phyloP scores from a whole-genome alignment of 1,140 invertebrate species.

The Panonychus citri region DNA sequence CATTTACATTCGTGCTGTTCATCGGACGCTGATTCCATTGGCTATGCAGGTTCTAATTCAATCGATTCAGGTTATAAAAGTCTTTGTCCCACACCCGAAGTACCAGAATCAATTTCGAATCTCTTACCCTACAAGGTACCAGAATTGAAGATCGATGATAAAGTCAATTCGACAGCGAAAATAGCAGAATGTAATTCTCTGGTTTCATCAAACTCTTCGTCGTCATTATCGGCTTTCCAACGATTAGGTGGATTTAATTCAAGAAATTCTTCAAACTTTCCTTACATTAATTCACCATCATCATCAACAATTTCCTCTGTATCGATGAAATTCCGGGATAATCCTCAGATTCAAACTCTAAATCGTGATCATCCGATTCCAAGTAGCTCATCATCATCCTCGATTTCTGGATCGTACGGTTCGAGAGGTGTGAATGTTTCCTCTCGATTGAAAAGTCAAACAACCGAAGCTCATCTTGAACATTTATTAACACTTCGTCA shows the following conservation, averaged over 20 bases:
- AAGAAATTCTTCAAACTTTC: too few relatives aligned
- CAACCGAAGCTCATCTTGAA: conserved; percentile 18
- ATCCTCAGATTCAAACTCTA: not conserved
- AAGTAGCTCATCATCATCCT: not conserved
- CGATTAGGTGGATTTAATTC: not conserved
- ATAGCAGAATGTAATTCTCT: too few relatives aligned
- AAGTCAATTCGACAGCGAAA: not conserved
- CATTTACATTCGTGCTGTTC: conserved; percentile 6
- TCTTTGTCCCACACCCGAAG: conserved; percentile 23
- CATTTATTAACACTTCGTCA: conserved; percentile 20
- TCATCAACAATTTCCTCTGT: too few relatives aligned
- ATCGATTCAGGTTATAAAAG: conserved; percentile 26
- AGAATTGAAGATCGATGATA: conserved; percentile 1
- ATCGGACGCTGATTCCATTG: conserved; percentile 20
- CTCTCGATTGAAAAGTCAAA: not conserved
- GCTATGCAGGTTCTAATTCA: conserved; percentile 24
- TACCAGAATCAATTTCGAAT: conserved; percentile 16
- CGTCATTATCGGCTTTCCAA: not conserved
- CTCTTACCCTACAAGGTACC: not conserved
- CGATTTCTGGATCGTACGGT: not conserved
- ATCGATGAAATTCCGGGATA: too few relatives aligned
- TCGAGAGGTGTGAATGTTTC: not conserved
- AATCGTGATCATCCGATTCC: not conserved
- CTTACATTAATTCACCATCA: too few relatives aligned
- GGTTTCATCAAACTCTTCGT: conserved; percentile 2